phyloP scores from a whole-genome alignment of 2,797 vertebrate genomes.

The Dallia pectoralis region DNA sequence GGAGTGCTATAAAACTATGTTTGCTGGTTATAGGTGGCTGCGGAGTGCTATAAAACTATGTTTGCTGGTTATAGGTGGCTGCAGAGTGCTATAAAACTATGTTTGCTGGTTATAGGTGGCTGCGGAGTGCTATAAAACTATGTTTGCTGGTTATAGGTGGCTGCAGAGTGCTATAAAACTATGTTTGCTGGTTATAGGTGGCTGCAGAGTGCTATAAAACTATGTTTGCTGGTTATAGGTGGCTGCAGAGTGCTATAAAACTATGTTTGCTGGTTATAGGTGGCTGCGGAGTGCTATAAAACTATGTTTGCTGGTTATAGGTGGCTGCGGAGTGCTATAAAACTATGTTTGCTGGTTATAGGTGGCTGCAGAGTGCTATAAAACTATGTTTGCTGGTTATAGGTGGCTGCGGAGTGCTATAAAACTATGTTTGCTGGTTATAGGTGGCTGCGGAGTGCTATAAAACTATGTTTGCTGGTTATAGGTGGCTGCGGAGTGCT shows the following conservation, averaged over 20 bases:
- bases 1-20: constrained; percentile 85
- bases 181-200: constrained; percentile 74
- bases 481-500: constrained; percentile 2
- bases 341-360: constrained; percentile 50
- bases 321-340: constrained; percentile 97
- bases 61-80: constrained; percentile 80
- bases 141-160: constrained; percentile 78
- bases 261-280: constrained; percentile 68
- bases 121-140: constrained; percentile 88
- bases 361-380: constrained; percentile 96
- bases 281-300: constrained; percentile 95
- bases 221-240: constrained; percentile 74
- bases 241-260: constrained; percentile 92
- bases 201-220: constrained; percentile 92
- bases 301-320: constrained; percentile 61
- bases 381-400: constrained; percentile 51
- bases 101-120: constrained; percentile 81
- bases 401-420: constrained; percentile 96
- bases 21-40: constrained; percentile 82
- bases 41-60: constrained; percentile 87
- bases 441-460: constrained; percentile 96
- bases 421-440: constrained; percentile 62
- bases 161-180: constrained; percentile 90
- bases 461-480: too few relatives aligned
- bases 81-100: constrained; percentile 88